phyloP scores from a whole-genome alignment of 2,113 vertebrate genomes.

The Rhegmatorhina hoffmannsi region DNA sequence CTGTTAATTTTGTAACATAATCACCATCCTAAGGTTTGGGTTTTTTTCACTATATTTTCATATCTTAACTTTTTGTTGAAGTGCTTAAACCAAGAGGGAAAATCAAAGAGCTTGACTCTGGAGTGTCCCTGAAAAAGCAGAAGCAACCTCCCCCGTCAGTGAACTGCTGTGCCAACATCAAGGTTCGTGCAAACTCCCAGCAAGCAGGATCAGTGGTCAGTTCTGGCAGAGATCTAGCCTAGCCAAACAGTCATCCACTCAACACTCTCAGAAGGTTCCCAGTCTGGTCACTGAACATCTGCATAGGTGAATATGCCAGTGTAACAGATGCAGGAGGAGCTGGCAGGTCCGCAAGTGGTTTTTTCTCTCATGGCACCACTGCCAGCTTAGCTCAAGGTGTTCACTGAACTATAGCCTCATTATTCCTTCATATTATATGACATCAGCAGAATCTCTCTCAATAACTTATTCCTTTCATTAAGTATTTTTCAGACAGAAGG shows the following conservation, averaged over 20 bases:
- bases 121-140: background rate
- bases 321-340: background rate
- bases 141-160: background rate
- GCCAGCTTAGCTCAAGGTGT: background rate
- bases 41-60: background rate
- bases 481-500: background rate
- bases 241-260: background rate
- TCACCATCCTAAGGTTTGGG: background rate
- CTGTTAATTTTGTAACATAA: background rate
- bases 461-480: background rate
- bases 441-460: background rate
- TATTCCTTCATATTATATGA: background rate
- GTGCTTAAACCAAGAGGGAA: background rate
- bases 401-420: background rate
- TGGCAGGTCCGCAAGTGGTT: background rate
- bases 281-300: background rate
- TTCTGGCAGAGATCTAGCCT: background rate
- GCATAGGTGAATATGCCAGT: background rate
- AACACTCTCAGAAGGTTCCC: background rate
- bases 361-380: background rate
- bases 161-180: background rate
- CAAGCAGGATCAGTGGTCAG: background rate
- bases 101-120: background rate
- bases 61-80: background rate
- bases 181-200: background rate